Base-by-base conservation (phyloP, 2,888 invertebrate genomes). In the Busseola fusca region DNA sequence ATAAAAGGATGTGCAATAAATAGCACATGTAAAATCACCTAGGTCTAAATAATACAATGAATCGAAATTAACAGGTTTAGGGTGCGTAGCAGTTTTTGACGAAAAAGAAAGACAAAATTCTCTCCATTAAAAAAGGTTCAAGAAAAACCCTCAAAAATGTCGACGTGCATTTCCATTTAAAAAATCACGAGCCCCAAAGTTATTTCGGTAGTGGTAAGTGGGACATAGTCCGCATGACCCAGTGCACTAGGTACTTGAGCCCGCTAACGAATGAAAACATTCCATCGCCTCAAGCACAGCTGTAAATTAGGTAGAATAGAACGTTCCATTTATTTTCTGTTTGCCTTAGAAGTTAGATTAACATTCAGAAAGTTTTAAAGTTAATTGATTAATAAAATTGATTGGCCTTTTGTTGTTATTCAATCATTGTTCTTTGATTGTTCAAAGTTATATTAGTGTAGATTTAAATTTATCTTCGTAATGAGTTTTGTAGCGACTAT, bases 201-300 rank as follows among this genome's bases (percentile, higher is more conserved):
- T 91, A 91, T 91, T 92, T 89, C 84, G 84, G 90, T 86, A 85
- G 87, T 85, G 64, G 68, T 76, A 84, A 85, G 76, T 88, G 72
- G 87, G 85, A 80, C 87, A 84, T 78, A 78, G 82, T 71, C 80
- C 81, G 83, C 88, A 83, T 88, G 91, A 90, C 91, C 91, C 86
- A 88, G 86, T 86, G 87, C 86, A 78, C 87, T 64, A 60, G 75
- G 78, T 70, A 69, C 86, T 83, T 81, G 83, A 82, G 78, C 69
- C 62, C 74, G 86, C 80, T 85, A 86, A 89, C 89, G 87, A 90
- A 92, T 88, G 88, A 85, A 88, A 87, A 86, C 86, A 86, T 89
- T 87, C 87, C 87, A 86, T 87, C 83, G 79, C 71, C 68, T 56
- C 63, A 75, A 60, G 76, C 74, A 76, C 82, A 81, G 80, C 74